Conservation (phyloP, 1,140 invertebrate genomes). For the Tetraneura akinire region DNA sequence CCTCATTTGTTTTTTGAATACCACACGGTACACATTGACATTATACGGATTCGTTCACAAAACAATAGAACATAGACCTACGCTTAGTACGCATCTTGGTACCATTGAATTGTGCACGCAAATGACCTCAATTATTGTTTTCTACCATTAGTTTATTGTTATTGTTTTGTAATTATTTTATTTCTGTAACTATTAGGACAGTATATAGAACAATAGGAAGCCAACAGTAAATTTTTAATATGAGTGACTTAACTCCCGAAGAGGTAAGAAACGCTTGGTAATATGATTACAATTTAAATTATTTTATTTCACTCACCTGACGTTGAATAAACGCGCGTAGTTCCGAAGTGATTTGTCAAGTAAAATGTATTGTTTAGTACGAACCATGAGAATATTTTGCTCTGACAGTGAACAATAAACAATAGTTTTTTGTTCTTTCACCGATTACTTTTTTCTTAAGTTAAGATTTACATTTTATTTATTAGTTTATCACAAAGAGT, state of each 20-base stretch:
- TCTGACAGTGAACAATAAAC: too few species aligned
- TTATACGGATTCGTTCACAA: too few species aligned
- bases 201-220: constrained; percentile 5
- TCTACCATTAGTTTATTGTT: not conserved
- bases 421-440: too few species aligned
- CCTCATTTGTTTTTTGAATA: constrained; percentile 31
- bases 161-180: not conserved
- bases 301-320: not conserved
- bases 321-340: too few species aligned
- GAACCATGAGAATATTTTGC: not conserved
- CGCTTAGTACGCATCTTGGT: not conserved
- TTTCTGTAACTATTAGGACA: not conserved
- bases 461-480: too few species aligned
- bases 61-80: not conserved
- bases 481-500: too few species aligned
- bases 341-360: not conserved
- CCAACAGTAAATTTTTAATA: constrained; percentile 55
- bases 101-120: not conserved
- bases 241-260: constrained; percentile 75
- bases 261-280: constrained; percentile 63
- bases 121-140: not conserved
- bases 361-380: not conserved
- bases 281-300: not conserved
- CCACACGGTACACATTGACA: too few species aligned
- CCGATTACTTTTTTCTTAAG: too few species aligned